Conservation (phyloP, 2,113 vertebrate species). For the cat (Felis catus) region F.catus_Fca126_mat1.0 CM031414.1:53418501-53419000, state of each 20-base stretch:
- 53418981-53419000: neutral
- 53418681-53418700: neutral
- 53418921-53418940: rapidly evolving
- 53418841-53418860: neutral
- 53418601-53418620: neutral
- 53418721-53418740: neutral
- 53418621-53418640: neutral
- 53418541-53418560: neutral
- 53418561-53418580: neutral
- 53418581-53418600: neutral
- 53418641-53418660: neutral
- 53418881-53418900: no score
- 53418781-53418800: neutral
- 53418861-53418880: neutral
- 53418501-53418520: neutral
- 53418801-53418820: neutral
- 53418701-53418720: neutral
- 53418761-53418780: neutral
- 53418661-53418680: neutral
- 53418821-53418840: neutral
- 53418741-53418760: neutral
- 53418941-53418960: rapidly evolving
- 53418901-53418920: rapidly evolving
- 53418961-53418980: neutral
- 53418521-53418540: neutral